Base-by-base conservation (phyloP, 2,113 vertebrate species). In the Chrysemys picta region DNA sequence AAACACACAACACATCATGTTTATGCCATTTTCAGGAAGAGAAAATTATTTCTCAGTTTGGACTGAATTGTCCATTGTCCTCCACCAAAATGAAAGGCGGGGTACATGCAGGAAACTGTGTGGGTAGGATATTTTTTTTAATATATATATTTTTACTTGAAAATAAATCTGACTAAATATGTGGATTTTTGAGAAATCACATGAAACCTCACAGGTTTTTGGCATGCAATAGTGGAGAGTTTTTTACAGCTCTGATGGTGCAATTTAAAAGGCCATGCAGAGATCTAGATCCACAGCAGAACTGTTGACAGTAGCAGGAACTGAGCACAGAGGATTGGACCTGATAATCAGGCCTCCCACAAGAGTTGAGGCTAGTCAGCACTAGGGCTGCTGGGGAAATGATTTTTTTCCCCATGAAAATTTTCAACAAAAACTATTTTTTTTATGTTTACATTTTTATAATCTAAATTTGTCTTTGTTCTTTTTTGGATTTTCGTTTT, bases 1-100 rank as follows among this genome's bases (percentile, higher is more conserved):
- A 72, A 72, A 72, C n/a, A 72, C n/a, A 10, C n/a, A 38, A 22
- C 9, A 4, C 8, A 38, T 21, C 19, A 21, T 17, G 21, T 72
- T 90, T 97, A 96, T 95, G 75, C 14, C 84, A 92, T 95, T 96
- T 95, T 83, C 87, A 52, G 52, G 47, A 90, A 87, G 25, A 95
- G 50, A 7, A 95, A 95, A 91, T 83, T 27, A 85, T 95, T 91
- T 95, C 92, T 95, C 59, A 92, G 79, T 31, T 92, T 85, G 92
- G 13, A 11, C 10, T 95, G 87, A 90, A 90, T 92, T 93, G 38
- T 49, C 89, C 88, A 87, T 82, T 87, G 69, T 84, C 24, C 14
- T 87, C 16, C 84, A 79, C 3, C 42, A 95, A 92, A 93, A 87
- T 50, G 47, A 80, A 85, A 87, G 21, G 84, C 88, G 85, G 91